These are phyloP conservation scores for Thunnus maccoyii DNA, from an alignment of 2,113 vertebrate species.

Conservation along the genomic window DNA sequence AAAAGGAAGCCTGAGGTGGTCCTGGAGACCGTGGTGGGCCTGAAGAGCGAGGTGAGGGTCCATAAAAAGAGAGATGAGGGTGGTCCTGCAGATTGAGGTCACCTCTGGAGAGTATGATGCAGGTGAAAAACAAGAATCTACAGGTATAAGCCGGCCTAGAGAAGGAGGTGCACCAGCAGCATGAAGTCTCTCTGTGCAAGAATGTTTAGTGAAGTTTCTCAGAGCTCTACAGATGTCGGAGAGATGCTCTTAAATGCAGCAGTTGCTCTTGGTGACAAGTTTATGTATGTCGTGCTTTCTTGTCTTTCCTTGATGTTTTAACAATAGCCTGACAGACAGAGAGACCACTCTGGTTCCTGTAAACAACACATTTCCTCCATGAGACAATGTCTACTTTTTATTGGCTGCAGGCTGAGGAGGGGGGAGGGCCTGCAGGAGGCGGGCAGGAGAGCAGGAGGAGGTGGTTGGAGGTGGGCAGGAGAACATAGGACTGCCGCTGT, in stretches of 20 bases:
- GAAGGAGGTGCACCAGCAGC: background rate
- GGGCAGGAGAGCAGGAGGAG: conserved; percentile 67
- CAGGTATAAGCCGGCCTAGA: conserved; percentile 1
- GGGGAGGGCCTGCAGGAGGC: conserved; percentile 54
- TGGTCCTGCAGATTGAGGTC: conserved; percentile 53
- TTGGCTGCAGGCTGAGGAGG: conserved; percentile 54
- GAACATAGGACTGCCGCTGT: conserved; percentile 80
- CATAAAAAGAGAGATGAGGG: conserved; percentile 55
- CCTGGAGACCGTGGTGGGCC: conserved; percentile 40
- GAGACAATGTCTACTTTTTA: conserved; percentile 51
- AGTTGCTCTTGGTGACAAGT: conserved; percentile 32
- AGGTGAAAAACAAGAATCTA: conserved; percentile 24
- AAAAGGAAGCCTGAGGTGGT: conserved; percentile 59
- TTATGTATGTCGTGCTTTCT: conserved; percentile 4
- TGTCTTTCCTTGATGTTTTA: conserved; percentile 27
- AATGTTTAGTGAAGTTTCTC: conserved; percentile 32
- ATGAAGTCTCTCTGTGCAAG: background rate
- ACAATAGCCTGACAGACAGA: conserved; percentile 29
- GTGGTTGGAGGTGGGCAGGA: conserved; percentile 73
- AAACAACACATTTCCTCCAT: conserved; percentile 45
- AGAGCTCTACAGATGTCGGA: background rate
- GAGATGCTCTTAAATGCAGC: conserved; percentile 17
- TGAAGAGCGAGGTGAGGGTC: conserved; percentile 40
- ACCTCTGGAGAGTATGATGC: conserved; percentile 19
- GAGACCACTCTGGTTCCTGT: background rate